Conservation (phyloP, 2,113 vertebrate genomes). For the Synodontis membranacea region DNA sequence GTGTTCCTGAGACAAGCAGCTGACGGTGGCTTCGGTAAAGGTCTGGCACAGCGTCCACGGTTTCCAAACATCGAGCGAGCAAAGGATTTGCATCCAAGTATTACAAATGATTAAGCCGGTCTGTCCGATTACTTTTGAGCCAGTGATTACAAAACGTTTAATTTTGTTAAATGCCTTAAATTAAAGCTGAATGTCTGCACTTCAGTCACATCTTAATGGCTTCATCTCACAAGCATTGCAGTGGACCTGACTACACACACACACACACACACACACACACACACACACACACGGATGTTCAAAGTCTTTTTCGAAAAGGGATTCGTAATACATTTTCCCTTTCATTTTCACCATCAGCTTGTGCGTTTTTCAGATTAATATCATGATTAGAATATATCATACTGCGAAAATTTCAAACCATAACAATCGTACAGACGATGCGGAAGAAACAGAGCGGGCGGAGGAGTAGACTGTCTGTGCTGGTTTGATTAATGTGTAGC, state of each 20-base stretch:
- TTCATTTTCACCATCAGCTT: neutral
- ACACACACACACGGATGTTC: too few species aligned
- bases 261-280: too few species aligned
- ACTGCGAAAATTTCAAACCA: neutral
- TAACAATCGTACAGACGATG: neutral
- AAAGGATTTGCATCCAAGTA: too few species aligned
- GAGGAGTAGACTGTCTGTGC: conserved; percentile 40
- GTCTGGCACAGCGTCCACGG: neutral
- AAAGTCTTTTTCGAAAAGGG: neutral
- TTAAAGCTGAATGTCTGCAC: too few species aligned
- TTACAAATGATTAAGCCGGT: neutral
- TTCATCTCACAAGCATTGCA: too few species aligned
- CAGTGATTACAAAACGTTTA: neutral
- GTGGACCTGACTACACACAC: too few species aligned
- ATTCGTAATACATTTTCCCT: neutral
- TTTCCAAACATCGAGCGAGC: neutral
- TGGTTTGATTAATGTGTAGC: conserved; percentile 75
- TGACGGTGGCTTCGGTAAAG: neutral
- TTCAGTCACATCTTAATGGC: too few species aligned
- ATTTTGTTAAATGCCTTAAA: too few species aligned
- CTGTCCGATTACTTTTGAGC: too few species aligned
- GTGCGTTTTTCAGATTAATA: neutral
- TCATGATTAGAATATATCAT: neutral
- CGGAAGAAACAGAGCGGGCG: neutral
- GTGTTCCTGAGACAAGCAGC: neutral